phyloP scores from a whole-genome alignment of 2,113 vertebrate genomes.

The Heterotilapia buettikoferi region DNA sequence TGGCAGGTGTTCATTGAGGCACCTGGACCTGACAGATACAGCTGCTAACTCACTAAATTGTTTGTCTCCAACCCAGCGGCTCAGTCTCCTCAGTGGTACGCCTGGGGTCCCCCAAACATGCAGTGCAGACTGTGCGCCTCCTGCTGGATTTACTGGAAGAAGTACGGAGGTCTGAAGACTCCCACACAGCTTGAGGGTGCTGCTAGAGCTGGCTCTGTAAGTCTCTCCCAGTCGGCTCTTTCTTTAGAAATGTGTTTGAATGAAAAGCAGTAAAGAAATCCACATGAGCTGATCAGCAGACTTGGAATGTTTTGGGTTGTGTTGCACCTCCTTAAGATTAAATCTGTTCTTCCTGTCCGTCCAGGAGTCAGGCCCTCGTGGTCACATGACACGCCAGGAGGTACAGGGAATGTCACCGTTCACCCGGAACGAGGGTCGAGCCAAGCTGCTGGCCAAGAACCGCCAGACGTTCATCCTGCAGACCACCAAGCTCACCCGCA shows the following conservation, averaged over 20 bases:
- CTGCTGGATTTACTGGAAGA: conserved; percentile 98
- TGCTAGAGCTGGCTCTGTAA: conserved; percentile 80
- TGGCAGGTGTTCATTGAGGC: not conserved
- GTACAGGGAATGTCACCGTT: conserved; percentile 87
- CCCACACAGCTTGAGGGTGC: conserved; percentile 90
- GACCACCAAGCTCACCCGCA: conserved; percentile 89
- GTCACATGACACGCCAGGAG: conserved; percentile 86
- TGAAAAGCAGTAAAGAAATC: fast-evolving
- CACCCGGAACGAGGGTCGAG: conserved; percentile 85
- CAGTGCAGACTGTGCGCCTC: conserved; percentile 92
- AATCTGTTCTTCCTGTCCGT: not conserved
- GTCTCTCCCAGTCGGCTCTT: not conserved
- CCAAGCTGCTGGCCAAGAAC: conserved; percentile 91
- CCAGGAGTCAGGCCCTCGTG: conserved; percentile 79
- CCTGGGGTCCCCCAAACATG: conserved; percentile 96
- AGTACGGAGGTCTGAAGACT: conserved; percentile 90
- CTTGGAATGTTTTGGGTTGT: not conserved
- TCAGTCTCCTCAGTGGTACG: conserved; percentile 92
- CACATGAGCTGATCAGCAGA: not conserved
- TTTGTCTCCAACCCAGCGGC: conserved; percentile 66
- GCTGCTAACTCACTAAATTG: not conserved
- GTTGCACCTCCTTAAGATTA: not conserved
- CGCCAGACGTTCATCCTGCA: conserved; percentile 91
- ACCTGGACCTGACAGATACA: not conserved
- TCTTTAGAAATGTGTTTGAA: not conserved